Percentiles rank a stretch among this genome's conserved stretches.
phyloP scores from a whole-genome alignment of 2,113 vertebrate species.

The Zeus faber region DNA sequence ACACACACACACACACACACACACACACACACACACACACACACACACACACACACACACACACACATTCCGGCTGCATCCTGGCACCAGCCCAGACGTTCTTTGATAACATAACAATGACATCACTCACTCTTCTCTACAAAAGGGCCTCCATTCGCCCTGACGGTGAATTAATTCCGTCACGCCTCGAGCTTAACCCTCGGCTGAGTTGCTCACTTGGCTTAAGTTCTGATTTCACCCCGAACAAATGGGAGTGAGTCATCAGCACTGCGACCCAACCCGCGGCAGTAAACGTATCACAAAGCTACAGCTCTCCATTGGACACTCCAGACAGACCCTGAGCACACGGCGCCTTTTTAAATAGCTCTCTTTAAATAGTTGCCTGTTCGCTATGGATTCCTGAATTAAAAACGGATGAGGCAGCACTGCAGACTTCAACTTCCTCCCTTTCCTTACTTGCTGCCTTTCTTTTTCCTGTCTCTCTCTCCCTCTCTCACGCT shows the following conservation, averaged over 20 bases:
- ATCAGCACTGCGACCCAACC: too few relatives aligned
- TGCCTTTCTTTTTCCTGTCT: too few relatives aligned
- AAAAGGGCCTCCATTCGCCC: background rate
- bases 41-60: conserved; percentile 3
- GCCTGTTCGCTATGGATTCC: conserved; percentile 12
- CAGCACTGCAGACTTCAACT: conserved; percentile 26
- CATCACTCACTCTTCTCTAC: conserved; percentile 3
- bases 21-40: background rate
- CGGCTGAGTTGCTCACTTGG: too few relatives aligned
- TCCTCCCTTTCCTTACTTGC: conserved; percentile 12
- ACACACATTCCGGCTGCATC: background rate
- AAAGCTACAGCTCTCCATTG: too few relatives aligned
- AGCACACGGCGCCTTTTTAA: too few relatives aligned
- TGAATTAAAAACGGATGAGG: conserved; percentile 29
- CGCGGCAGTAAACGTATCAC: too few relatives aligned
- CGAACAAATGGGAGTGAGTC: too few relatives aligned
- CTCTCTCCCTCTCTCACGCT: background rate
- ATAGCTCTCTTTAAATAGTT: too few relatives aligned
- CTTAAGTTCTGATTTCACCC: too few relatives aligned
- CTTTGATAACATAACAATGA: conserved; percentile 5
- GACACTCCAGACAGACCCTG: too few relatives aligned
- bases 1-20: background rate
- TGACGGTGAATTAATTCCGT: conserved; percentile 2
- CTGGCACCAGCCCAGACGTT: background rate
- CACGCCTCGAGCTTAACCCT: conserved; percentile 7